Base-by-base conservation (phyloP, 2,888 invertebrate species). In the Actias luna region DNA sequence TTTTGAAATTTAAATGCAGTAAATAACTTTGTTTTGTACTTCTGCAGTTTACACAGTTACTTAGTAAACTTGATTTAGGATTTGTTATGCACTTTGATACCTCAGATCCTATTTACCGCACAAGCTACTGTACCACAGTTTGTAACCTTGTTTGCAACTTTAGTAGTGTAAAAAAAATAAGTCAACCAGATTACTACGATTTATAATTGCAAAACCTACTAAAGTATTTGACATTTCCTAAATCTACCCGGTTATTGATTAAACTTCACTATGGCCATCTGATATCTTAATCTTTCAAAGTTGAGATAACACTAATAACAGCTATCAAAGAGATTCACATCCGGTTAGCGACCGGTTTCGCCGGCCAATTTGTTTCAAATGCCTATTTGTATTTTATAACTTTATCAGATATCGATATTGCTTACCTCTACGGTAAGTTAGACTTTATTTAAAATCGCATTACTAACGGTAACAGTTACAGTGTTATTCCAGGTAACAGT, bases 331-430 rank as follows among this genome's bases (percentile, higher is more conserved):
- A 65, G 68, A 74, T 74, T 63, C 67, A 71, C 69, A 76, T 78
- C 76, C 75, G 76, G 75, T 67, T 76, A 55, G 63, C 58, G 67
- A 77, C 79, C 73, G 74, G 76, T 79, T 77, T 36, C n/a, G 14
- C 59, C 65, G 63, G 57, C 36, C 59, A 67, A 70, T 69, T 72
- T 67, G 66, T 69, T 68, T 74, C 46, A 64, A 69, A 68, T 72
- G 69, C 61, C 65, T 69, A 65, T 64, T 63, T 69, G 35, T 60
- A 50, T 70, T 76, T 74, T 71, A 75, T 61, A 69, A 65, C 71
- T 73, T 67, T 68, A 74, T 76, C 68, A 64, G 61, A 64, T 65
- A 63, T 67, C 57, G 62, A 63, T 52, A 59, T 18, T 73, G 66
- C 57, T 71, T 66, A 58, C 35, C 33, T n/a, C n/a, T 65, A 63